Conservation (phyloP, 1,140 invertebrate genomes). For the Ceratoteleas bidentatus region DNA sequence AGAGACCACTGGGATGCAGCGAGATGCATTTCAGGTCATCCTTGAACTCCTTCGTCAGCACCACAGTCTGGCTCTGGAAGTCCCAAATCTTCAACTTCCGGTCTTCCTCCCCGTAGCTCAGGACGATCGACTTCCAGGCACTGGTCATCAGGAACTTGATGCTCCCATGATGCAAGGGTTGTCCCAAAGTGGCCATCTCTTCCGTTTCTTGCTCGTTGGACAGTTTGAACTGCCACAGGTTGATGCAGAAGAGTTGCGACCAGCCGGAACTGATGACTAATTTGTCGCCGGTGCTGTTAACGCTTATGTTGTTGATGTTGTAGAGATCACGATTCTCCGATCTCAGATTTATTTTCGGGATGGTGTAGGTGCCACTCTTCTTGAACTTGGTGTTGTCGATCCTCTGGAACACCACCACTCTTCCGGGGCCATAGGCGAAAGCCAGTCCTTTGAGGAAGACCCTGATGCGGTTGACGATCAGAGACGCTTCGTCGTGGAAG, state of each 20-base stretch:
- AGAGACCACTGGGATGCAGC: constrained; percentile 92
- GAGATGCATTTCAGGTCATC: constrained; percentile 90
- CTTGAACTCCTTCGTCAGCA: constrained; percentile 90
- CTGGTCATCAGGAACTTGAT: constrained; percentile 84
- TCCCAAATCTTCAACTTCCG: constrained; percentile 94
- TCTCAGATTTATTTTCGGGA: constrained; percentile 80
- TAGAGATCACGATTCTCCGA: constrained; percentile 76
- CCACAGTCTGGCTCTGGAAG: constrained; percentile 89
- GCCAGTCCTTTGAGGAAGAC: constrained; percentile 84
- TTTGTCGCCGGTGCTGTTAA: constrained; percentile 82
- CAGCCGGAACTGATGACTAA: constrained; percentile 84
- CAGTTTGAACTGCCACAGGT: constrained; percentile 82
- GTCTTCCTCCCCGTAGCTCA: constrained; percentile 91
- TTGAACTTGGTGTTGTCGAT: constrained; percentile 83
- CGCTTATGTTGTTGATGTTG: constrained; percentile 81
- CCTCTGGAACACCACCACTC: constrained; percentile 85
- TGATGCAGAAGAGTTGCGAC: constrained; percentile 84
- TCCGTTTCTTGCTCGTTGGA: constrained; percentile 71
- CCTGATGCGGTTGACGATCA: constrained; percentile 79
- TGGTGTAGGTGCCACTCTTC: constrained; percentile 83
- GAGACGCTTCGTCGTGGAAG: constrained; percentile 12
- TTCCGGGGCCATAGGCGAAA: constrained; percentile 83
- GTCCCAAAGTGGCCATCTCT: constrained; percentile 83
- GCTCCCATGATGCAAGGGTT: constrained; percentile 89
- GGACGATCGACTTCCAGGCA: constrained; percentile 93